phyloP scores from a whole-genome alignment of 2,797 vertebrate species.

The Gallinago solitaria region DNA sequence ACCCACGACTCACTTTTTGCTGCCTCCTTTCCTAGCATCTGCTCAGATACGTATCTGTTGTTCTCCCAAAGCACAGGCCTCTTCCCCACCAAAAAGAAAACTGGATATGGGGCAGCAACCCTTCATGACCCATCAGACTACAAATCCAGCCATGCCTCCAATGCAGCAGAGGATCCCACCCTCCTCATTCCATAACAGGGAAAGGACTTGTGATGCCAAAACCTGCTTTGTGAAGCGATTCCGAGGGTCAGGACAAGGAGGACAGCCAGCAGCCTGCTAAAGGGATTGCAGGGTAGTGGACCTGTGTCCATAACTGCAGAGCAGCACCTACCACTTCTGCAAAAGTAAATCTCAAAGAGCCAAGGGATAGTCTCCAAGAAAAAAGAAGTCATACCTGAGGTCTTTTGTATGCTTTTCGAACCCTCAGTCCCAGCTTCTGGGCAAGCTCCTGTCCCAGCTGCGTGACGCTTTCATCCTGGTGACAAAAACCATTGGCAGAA shows the following conservation, averaged over 20 bases:
- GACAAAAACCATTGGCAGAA: neutral
- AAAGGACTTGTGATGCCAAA: neutral
- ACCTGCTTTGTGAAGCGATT: neutral
- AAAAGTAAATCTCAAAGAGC: neutral
- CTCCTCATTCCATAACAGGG: neutral
- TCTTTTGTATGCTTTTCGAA: slow-evolving; percentile 95
- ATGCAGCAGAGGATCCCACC: neutral
- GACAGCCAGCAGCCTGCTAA: neutral
- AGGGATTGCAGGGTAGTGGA: neutral
- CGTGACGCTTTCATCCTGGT: slow-evolving; percentile 91
- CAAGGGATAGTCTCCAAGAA: neutral
- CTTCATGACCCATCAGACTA: neutral
- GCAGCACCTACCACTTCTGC: neutral
- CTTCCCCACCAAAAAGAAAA: neutral
- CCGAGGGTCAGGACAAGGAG: neutral
- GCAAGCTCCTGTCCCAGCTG: slow-evolving; percentile 96
- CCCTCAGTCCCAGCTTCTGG: slow-evolving; percentile 91
- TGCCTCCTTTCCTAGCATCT: neutral
- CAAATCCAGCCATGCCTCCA: neutral
- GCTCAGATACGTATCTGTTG: neutral
- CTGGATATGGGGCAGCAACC: neutral
- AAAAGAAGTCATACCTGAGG: slow-evolving; percentile 81
- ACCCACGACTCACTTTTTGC: neutral
- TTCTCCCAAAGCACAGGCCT: neutral
- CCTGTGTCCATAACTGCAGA: neutral